Evolutionary conservation across 2,888 invertebrate species (phyloP).

Genomic region (Rutpela maculata): DNA sequence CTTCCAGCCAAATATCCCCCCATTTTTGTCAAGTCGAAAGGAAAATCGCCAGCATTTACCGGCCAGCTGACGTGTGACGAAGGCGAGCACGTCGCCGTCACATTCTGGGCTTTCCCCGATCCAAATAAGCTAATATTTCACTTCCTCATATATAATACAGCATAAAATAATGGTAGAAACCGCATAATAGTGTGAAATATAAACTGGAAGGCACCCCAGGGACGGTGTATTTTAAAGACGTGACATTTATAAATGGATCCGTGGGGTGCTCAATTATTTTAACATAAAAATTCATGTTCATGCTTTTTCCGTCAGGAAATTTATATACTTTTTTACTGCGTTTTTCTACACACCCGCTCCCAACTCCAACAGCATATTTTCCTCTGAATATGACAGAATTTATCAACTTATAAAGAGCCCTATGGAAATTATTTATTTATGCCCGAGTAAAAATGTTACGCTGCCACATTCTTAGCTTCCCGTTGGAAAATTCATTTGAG

Average conservation of each 20-base stretch:
- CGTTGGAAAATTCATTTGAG: background rate
- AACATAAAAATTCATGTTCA: conserved; percentile 35
- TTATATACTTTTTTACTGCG: conserved; percentile 13
- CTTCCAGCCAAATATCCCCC: too few relatives aligned
- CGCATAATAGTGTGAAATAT: conserved; percentile 39
- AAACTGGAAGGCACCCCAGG: conserved; percentile 41
- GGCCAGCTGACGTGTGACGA: background rate
- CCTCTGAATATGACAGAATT: background rate
- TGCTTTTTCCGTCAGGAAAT: conserved; percentile 8
- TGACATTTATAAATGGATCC: conserved; percentile 48
- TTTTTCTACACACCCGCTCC: conserved; percentile 6
- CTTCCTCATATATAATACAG: background rate
- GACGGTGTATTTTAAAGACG: conserved; percentile 42
- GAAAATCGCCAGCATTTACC: background rate
- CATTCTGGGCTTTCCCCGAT: background rate
- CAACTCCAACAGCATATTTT: conserved; percentile 2
- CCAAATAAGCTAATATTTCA: conserved; percentile 3
- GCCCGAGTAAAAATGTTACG: background rate
- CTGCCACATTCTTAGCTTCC: background rate
- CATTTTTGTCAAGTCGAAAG: too few relatives aligned
- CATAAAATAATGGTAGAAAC: conserved; percentile 18
- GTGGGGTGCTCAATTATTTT: conserved; percentile 45
- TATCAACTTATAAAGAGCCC: background rate
- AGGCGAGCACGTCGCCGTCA: background rate
- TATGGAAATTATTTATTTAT: background rate